Evolutionary conservation across 2,888 invertebrate species (phyloP), one percentile per base, ranked within the genome.

Genomic region (Sinodicranocentrus sp.): DNA sequence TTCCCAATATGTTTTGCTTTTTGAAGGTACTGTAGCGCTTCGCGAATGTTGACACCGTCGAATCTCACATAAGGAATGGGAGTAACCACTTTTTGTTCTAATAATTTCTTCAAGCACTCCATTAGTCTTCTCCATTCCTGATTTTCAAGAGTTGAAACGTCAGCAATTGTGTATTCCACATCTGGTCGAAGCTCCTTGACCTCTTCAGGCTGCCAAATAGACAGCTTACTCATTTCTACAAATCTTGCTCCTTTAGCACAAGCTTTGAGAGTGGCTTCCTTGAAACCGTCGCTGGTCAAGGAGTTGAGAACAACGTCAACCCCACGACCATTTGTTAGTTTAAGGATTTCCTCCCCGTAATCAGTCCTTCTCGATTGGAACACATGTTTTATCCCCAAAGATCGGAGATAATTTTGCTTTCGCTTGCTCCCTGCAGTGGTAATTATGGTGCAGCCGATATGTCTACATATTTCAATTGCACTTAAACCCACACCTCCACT

Each of bases 11-110:
- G 80, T 19, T 68, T 73, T 0, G 63, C 78, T 25, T 73, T 65
- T 43, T 84, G 77, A 28, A 84, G 13, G 44, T 73, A 78, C 15
- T 43, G 28, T 28, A 84, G n/a, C 0, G 78, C 84, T 26, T 84
- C 78, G 33, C 68, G 10, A 5, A 84, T 78, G 0, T 71, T 65
- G 0, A 23, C 5, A n/a, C 54, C 72, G 19, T 71, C 72, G 23
- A 73, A 84, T 10, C 44, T 23, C 2, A 57, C 54, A 48, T 67
- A 71, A 1, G 84, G 84, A 6, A 78, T 13, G 0, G 72, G 77
- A 0, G 3, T 68, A 0, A 61, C 17, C 0, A 52, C n/a, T 8
- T 23, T 21, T 3, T 13, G 21, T 2, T 25, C 54, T 0, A 26
- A 2, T 6, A 21, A 10, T 13, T 13, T 5, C 3, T 6, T 1